Percentiles rank a stretch among this genome's conserved stretches.
These are phyloP conservation scores for Augochlora pura DNA, from an alignment of 1,140 invertebrate genomes.

Conservation along the genomic window DNA sequence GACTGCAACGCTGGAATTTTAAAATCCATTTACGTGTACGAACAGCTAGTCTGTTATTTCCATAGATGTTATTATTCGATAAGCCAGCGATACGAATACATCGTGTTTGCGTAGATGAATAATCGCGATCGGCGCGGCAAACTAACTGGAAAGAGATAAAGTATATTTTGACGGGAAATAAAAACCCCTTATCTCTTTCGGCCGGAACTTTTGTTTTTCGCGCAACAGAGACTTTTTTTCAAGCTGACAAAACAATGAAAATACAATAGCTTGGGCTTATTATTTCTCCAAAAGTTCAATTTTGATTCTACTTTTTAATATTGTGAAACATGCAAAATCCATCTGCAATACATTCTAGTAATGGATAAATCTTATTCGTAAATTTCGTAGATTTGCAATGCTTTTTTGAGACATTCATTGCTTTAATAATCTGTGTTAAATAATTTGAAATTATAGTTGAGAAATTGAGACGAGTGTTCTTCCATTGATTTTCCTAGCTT, in stretches of 20 bases:
- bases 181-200: not conserved
- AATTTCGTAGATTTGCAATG: not conserved
- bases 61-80: not conserved
- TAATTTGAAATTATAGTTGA: too few relatives aligned
- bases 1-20: not conserved
- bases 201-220: not conserved
- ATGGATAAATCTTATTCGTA: not conserved
- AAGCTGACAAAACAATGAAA: too few relatives aligned
- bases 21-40: not conserved
- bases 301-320: not conserved
- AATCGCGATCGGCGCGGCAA: slow-evolving; percentile 16
- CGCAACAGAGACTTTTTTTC: not conserved
- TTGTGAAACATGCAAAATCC: not conserved
- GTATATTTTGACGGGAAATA: not conserved
- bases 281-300: too few relatives aligned
- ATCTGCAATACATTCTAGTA: not conserved
- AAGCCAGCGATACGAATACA: not conserved
- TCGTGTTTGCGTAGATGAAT: not conserved
- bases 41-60: not conserved
- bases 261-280: too few relatives aligned
- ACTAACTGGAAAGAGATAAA: slow-evolving; percentile 28
- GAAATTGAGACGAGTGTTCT: too few relatives aligned
- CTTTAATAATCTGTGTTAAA: too few relatives aligned
- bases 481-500: too few relatives aligned
- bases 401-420: too few relatives aligned